Base-by-base conservation (phyloP, 2,113 vertebrate species). In the Phasianus colchicus region DNA sequence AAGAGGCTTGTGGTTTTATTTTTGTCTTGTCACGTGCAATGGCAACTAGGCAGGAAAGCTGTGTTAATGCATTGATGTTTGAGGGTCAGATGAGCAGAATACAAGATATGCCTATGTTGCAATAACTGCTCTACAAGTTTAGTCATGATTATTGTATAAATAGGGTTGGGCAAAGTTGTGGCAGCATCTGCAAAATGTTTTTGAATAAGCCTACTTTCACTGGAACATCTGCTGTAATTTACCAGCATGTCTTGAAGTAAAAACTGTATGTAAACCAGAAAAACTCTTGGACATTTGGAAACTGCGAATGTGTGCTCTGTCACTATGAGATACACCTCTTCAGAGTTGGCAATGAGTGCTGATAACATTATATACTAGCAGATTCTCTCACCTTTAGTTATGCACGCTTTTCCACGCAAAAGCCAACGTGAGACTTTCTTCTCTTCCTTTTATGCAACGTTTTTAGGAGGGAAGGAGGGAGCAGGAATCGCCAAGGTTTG, bases 1-100 rank as follows among this genome's bases (percentile, higher is more conserved):
- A 95, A 95, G 92, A 84, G 86, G 86, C 70, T 73, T 2, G 9
- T 66, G 70, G 90, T 94, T 96, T 97, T 97, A 97, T 95, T 97
- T 93, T 95, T 85, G 93, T 95, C 95, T 86, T 93, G 91, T 96
- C 91, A 91, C 95, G 70, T 86, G 54, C 72, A 82, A 2, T 13
- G 57, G 65, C 76, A 91, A 34, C 47, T 34, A 48, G 72, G 57
- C 69, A 88, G 88, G 73, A 91, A 88, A 91, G 34, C 52, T 89
- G 66, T 64, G 83, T 73, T 81, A 69, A 84, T 58, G 48, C 58
- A 65, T 45, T 0, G 0, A 32, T 57, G 4, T 14, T 86, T 81
- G 86, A 75, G 79, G 81, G 60, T 88, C 40, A 47, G n/a, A 64
- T 1, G 7, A 38, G 45, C 12, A 83, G 57, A 86, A 81, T 58